Base-by-base conservation (phyloP, 2,888 invertebrate genomes). In the Malthinus seriepunctatus region DNA sequence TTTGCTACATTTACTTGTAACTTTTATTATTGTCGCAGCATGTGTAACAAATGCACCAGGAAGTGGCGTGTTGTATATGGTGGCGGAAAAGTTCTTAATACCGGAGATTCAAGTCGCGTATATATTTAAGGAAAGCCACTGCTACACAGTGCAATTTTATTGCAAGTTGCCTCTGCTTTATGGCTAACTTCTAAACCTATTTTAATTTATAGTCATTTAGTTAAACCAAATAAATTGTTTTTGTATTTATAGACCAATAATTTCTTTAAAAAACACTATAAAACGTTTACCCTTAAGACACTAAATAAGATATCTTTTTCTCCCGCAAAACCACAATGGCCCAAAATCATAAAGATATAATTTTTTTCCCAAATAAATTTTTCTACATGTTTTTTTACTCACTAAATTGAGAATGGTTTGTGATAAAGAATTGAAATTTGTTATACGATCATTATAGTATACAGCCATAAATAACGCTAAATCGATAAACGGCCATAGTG, bases 41-140 rank as follows among this genome's bases (percentile, higher is more conserved):
- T 52, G 52, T 52, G 46, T 52, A 52, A 45, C 52, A 37, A 52
- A 52, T 52, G 46, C 52, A 52, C 35, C 52, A 52, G 52, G 46
- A 52, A 45, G 32, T 52, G 46, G 35, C 37, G 37, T 51, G 56
- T 56, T 52, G 51, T 56, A 56, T 62, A 51, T 58, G 49, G 51
- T 53, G 58, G 47, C 58, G 54, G 62, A 62, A 23, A 62, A 62
- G 62, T 62, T 53, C 49, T 62, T 62, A 62, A 62, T 62, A 51
- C 62, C 34, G 51, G 47, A 55, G 58, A 50, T 59, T 62, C 54
- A 54, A 58, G 58, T 58, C 53, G 32, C 62, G 58, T 62, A 62
- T 58, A 62, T 54, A 56, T 62, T 58, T 58, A 57, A 47, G 59
- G 54, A 39, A 33, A 39, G 48, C 57, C 44, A 49, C 48, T 52